Evolutionary conservation across 2,797 vertebrate species (phyloP).

Genomic region (Apogon hyalosoma): DNA sequence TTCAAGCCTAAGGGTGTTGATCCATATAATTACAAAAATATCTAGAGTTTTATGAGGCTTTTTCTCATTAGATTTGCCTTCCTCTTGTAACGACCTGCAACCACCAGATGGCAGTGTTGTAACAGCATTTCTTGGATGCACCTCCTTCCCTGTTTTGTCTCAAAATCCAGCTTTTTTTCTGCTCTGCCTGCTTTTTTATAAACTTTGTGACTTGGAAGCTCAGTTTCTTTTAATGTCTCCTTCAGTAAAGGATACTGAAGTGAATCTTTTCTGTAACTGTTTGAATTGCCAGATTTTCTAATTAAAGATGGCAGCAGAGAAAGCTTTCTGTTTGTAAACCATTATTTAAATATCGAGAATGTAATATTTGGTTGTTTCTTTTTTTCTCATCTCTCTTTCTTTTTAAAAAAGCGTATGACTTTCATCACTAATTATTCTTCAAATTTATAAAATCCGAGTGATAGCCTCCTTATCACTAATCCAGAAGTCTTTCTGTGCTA

Average conservation of each 20-base stretch:
- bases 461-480: too few relatives aligned
- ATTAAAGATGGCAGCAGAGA: background rate
- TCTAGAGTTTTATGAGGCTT: background rate
- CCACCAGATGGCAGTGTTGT: conserved; percentile 81
- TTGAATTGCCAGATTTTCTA: conserved; percentile 12
- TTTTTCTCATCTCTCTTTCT: background rate
- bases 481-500: too few relatives aligned
- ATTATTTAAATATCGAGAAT: background rate
- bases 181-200: background rate
- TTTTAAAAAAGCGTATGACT: too few relatives aligned
- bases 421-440: too few relatives aligned
- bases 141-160: background rate
- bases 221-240: conserved; percentile 42
- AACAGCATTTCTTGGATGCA: conserved; percentile 11
- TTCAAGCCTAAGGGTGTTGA: background rate
- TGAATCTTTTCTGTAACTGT: conserved; percentile 22
- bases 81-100: background rate
- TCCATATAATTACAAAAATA: background rate
- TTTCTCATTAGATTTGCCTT: background rate
- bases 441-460: too few relatives aligned
- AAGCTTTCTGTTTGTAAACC: conserved; percentile 4
- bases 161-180: conserved; percentile 24
- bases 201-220: conserved; percentile 43
- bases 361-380: background rate
- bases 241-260: conserved; percentile 31